Evolutionary conservation across 2,113 vertebrate genomes (phyloP).

Genomic region (Gymnorhina tibicen): DNA sequence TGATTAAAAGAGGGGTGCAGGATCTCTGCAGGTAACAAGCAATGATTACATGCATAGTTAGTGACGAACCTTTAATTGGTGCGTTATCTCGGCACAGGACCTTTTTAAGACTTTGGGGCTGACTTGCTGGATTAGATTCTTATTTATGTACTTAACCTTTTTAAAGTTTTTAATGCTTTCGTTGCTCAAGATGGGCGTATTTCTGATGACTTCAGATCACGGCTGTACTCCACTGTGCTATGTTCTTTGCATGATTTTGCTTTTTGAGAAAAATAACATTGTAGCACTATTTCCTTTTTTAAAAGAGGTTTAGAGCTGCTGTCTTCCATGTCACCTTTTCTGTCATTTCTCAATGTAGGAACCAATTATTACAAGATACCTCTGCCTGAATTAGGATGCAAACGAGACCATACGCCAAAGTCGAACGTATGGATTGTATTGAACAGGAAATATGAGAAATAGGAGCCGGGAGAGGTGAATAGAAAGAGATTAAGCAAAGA

Average conservation of each 20-base stretch:
- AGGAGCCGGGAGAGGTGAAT: fast-evolving
- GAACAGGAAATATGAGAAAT: neutral
- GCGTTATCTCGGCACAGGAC: neutral
- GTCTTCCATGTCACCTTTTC: neutral
- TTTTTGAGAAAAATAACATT: neutral
- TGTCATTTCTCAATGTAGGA: neutral
- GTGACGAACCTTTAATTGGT: neutral
- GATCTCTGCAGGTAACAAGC: neutral
- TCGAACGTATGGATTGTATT: neutral
- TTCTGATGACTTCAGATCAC: neutral
- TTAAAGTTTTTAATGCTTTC: neutral
- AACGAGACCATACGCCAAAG: neutral
- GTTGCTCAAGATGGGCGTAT: neutral
- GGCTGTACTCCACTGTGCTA: neutral
- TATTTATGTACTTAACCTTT: neutral
- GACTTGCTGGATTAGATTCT: neutral
- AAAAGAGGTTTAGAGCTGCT: neutral
- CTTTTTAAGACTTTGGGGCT: neutral
- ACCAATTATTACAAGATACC: neutral
- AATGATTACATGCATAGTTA: neutral
- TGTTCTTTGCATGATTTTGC: neutral
- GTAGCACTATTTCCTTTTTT: neutral
- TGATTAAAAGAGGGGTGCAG: neutral
- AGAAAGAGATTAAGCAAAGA: neutral
- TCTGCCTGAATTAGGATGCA: neutral